Conservation (phyloP, 2,113 vertebrate species). For the Paramormyrops kingsleyae region DNA sequence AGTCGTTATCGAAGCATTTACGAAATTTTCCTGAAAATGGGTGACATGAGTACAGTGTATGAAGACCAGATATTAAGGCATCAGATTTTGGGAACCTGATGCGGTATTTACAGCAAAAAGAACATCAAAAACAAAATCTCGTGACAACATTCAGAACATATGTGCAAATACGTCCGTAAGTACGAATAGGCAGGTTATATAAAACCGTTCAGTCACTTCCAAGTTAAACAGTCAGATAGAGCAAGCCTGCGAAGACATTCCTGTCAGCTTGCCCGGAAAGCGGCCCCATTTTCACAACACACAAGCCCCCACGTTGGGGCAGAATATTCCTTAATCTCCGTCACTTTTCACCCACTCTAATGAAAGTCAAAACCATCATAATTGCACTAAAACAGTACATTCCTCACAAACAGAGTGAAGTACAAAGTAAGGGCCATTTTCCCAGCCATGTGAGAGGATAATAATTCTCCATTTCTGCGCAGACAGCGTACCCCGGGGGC, state of each 20-base stretch:
- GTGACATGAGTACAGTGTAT: not conserved
- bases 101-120: not conserved
- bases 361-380: conserved; percentile 28
- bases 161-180: not conserved
- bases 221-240: not conserved
- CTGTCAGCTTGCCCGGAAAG: not conserved
- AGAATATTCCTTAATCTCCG: conserved; percentile 38
- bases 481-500: not conserved
- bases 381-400: conserved; percentile 23
- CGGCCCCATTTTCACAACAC: not conserved
- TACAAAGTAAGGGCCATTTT: conserved; percentile 16
- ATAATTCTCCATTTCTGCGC: not conserved
- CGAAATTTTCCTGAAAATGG: not conserved
- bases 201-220: not conserved
- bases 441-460: not conserved
- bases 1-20: not conserved
- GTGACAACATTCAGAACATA: not conserved
- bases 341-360: conserved; percentile 15
- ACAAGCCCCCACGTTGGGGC: not conserved
- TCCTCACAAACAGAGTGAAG: not conserved
- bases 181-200: not conserved
- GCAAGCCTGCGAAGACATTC: not conserved
- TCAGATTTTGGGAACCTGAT: not conserved
- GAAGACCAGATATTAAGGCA: not conserved
- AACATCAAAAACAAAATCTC: not conserved